These are phyloP conservation scores for Macrobrachium nipponense DNA, from an alignment of 1,140 invertebrate genomes.

Conservation along the genomic window DNA sequence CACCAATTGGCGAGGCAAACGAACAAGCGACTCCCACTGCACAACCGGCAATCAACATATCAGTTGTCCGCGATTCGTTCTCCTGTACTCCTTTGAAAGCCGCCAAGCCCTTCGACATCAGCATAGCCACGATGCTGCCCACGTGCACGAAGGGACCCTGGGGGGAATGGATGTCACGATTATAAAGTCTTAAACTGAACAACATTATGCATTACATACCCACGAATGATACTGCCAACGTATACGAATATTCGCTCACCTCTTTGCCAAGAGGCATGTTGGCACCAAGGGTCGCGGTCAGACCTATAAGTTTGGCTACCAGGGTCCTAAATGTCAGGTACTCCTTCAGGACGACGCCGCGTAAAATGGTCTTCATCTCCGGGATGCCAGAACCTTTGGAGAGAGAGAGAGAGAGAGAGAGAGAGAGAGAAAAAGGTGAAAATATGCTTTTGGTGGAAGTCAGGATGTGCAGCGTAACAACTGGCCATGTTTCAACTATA, in stretches of 20 bases:
- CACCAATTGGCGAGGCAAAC: constrained; percentile 95
- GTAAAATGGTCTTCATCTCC: constrained; percentile 98
- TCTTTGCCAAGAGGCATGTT: constrained; percentile 98
- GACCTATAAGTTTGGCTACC: constrained; percentile 94
- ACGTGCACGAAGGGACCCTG: constrained; percentile 98
- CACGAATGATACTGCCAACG: too few relatives aligned
- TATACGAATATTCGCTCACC: too few relatives aligned
- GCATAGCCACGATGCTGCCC: constrained; percentile 92
- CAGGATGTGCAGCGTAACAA: not conserved
- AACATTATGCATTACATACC: too few relatives aligned
- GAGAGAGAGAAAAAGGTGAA: too few relatives aligned
- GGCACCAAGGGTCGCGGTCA: constrained; percentile 94
- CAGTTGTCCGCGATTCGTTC: constrained; percentile 92
- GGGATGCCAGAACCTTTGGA: constrained; percentile 93
- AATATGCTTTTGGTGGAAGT: not conserved
- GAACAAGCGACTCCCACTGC: constrained; percentile 96
- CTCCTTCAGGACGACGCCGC: constrained; percentile 96
- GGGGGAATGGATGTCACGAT: not conserved
- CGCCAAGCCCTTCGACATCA: constrained; percentile 91
- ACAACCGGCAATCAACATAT: constrained; percentile 94
- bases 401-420: not conserved
- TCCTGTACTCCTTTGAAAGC: constrained; percentile 93
- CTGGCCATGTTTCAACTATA: not conserved
- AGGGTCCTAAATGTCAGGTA: constrained; percentile 96
- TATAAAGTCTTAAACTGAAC: not conserved